Evolutionary conservation across 1,140 invertebrate species (phyloP).

Genomic region (Pseudobourletiella spinata): DNA sequence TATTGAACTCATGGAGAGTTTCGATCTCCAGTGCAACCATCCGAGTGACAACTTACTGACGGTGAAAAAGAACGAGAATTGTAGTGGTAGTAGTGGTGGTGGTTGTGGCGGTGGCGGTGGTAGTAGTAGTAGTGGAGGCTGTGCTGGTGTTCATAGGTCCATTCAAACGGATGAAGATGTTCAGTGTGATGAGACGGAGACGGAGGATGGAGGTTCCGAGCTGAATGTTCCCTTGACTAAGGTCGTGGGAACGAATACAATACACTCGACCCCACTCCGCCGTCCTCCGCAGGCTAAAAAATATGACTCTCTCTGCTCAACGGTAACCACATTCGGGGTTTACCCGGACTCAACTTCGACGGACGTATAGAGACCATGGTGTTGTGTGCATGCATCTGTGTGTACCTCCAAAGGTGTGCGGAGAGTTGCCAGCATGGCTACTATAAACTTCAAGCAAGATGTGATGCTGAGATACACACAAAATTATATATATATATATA

Average conservation of each 20-base stretch:
- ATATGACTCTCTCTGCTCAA: not conserved
- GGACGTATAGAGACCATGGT: too few relatives aligned
- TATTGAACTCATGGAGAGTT: constrained; percentile 1
- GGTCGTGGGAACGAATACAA: not conserved
- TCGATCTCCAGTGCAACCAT: not conserved
- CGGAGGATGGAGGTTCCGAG: not conserved
- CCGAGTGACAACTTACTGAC: not conserved
- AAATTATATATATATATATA: too few relatives aligned
- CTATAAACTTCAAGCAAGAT: too few relatives aligned
- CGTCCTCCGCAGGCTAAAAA: not conserved
- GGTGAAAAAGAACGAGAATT: not conserved
- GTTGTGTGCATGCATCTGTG: too few relatives aligned
- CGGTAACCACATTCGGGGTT: constrained; percentile 33
- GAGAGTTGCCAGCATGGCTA: too few relatives aligned
- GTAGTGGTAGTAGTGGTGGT: not conserved
- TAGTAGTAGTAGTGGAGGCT: not conserved
- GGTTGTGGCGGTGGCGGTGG: too few relatives aligned
- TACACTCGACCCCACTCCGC: not conserved
- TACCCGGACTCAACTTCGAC: constrained; percentile 23
- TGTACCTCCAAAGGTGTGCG: too few relatives aligned
- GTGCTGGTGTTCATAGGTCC: not conserved
- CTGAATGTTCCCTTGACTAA: not conserved
- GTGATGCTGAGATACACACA: too few relatives aligned
- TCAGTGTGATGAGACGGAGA: not conserved
- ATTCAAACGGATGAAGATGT: constrained; percentile 1